phyloP scores from a whole-genome alignment of 2,888 invertebrate species.

The Scaeva pyrastri region DNA sequence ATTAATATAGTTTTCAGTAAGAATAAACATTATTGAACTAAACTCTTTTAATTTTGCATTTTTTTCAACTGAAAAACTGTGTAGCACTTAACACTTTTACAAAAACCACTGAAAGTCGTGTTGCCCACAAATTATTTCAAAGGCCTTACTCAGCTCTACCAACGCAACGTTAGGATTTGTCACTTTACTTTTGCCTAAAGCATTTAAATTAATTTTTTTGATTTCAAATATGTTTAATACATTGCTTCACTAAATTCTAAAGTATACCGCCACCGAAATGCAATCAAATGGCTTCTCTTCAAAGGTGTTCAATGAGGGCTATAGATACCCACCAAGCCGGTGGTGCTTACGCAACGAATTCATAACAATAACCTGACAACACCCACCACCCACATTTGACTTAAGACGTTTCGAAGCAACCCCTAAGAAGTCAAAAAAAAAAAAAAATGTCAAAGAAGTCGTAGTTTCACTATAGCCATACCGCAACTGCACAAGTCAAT shows the following conservation, averaged over 20 bases:
- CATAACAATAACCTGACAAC: conserved; percentile 32
- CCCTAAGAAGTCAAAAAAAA: conserved; percentile 5
- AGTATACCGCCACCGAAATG: conserved; percentile 25
- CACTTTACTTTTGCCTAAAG: neutral
- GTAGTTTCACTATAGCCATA: conserved; percentile 38
- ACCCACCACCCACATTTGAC: conserved; percentile 22
- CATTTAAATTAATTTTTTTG: neutral
- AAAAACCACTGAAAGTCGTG: neutral
- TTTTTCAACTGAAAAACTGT: neutral
- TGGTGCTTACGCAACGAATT: conserved; percentile 49
- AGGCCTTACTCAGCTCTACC: neutral
- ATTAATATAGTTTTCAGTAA: too few relatives aligned
- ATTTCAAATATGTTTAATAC: neutral
- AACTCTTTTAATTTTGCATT: neutral
- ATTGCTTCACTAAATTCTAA: conserved; percentile 7
- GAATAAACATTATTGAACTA: too few relatives aligned
- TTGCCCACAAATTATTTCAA: neutral
- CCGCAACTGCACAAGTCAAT: conserved; percentile 40
- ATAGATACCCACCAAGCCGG: conserved; percentile 1
- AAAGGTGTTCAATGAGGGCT: conserved; percentile 51
- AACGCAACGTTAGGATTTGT: neutral
- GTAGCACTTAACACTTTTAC: neutral
- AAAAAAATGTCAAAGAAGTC: conserved; percentile 32
- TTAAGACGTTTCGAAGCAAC: conserved; percentile 35
- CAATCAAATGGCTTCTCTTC: conserved; percentile 63